Percentiles rank a stretch among this genome's conserved stretches.
phyloP scores from a whole-genome alignment of 2,888 invertebrate genomes.

The Seira sanloemensis region DNA sequence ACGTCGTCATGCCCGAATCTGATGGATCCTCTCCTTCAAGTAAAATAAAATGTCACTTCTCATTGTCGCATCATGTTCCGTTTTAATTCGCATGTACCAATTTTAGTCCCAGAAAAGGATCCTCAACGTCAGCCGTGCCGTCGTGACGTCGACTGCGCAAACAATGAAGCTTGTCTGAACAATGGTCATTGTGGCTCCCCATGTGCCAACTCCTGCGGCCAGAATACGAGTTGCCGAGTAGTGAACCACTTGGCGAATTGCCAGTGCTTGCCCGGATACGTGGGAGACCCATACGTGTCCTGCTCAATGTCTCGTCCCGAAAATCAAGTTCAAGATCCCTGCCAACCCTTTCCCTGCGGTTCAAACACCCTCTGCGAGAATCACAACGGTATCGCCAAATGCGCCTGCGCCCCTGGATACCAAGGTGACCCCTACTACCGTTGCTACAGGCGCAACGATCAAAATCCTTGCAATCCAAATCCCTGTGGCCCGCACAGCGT shows the following conservation, averaged over 20 bases:
- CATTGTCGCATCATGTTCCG: not conserved
- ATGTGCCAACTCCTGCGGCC: conserved; percentile 57
- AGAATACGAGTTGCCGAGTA: conserved; percentile 79
- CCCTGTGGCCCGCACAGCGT: conserved; percentile 65
- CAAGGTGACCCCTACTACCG: conserved; percentile 63
- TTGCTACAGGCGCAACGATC: conserved; percentile 40
- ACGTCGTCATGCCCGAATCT: conserved; percentile 23
- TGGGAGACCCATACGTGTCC: conserved; percentile 73
- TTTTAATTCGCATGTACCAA: not conserved
- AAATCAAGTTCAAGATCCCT: conserved; percentile 26
- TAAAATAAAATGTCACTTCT: not conserved
- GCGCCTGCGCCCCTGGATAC: conserved; percentile 49
- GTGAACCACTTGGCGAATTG: conserved; percentile 72
- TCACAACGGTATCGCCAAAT: conserved; percentile 41
- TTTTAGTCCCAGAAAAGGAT: not conserved
- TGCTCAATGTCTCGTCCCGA: conserved; percentile 74
- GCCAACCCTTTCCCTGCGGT: conserved; percentile 43
- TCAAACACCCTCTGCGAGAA: conserved; percentile 58
- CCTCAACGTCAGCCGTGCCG: conserved; percentile 25
- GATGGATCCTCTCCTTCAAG: not conserved
- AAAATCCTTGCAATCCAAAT: conserved; percentile 49
- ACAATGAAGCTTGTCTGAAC: conserved; percentile 50
- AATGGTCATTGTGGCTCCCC: conserved; percentile 57
- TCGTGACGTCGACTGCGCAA: conserved; percentile 52
- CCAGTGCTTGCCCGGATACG: conserved; percentile 74